These are phyloP conservation scores for Rotaria macrura DNA, from an alignment of 2,888 invertebrate species.

Conservation along the genomic window DNA sequence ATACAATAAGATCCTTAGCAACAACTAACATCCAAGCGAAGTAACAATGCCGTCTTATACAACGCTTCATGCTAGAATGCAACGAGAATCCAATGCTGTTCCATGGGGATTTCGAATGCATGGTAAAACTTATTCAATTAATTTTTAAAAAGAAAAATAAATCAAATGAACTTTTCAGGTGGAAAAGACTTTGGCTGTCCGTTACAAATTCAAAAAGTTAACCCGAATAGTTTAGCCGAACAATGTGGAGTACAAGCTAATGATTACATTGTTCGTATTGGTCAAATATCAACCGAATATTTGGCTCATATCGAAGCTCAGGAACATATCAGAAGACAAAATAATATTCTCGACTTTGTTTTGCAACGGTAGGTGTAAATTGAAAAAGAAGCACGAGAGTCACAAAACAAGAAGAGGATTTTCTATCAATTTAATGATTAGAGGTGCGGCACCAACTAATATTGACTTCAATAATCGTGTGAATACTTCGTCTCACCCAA, in stretches of 20 bases:
- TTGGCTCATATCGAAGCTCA: constrained; percentile 25
- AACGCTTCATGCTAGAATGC: not conserved
- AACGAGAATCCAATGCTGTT: not conserved
- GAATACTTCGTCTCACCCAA: constrained; percentile 9
- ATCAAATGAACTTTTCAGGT: not conserved
- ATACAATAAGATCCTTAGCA: not conserved
- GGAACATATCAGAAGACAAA: constrained; percentile 23
- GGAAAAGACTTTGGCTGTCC: not conserved
- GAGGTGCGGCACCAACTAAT: constrained; percentile 24
- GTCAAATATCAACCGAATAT: constrained; percentile 8
- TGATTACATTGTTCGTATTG: constrained; percentile 30
- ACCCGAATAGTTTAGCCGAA: constrained; percentile 29
- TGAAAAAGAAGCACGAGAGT: not conserved
- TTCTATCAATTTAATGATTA: not conserved
- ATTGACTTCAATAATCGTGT: constrained; percentile 21
- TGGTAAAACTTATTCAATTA: not conserved
- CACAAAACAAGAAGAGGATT: too few relatives aligned
- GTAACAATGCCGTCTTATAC: not conserved
- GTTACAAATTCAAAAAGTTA: constrained; percentile 12
- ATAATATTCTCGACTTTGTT: constrained; percentile 22
- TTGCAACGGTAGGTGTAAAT: constrained; percentile 22
- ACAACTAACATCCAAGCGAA: not conserved
- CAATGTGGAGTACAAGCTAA: not conserved
- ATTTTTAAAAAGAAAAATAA: too few relatives aligned
- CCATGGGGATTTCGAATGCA: constrained; percentile 5